Base-by-base conservation (phyloP, 2,797 vertebrate genomes). In the Enteromius mattozi region DNA sequence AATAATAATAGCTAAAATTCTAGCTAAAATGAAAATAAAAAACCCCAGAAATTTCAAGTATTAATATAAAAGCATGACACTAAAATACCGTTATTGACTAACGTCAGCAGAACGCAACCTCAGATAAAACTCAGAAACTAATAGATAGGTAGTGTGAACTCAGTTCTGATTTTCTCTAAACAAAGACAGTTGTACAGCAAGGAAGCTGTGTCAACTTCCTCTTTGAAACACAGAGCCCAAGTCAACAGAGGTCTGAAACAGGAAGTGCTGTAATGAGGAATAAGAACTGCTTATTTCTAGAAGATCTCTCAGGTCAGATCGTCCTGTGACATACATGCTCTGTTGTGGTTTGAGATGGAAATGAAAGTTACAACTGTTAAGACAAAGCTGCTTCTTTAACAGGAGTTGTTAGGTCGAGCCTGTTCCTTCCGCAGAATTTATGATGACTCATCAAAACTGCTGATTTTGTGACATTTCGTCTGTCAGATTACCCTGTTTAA, bases 121-220 rank as follows among this genome's bases (percentile, higher is more conserved):
- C 33, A 33, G 33, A 33, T 7, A 7, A 37, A 37, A 16, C 27
- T 33, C 27, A 16, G 6, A 17, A 65, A 33, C 33, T 66, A 49
- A 14, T 35, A 33, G 35, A 51, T 59, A 37, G 13, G 13, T 35
- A 40, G 21, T 33, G 10, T 33, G 27, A n/a, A 24, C 12, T 9
- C 35, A 74, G 19, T 82, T 89, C 63, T 49, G 33, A 68, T 74
- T 79, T 33, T 63, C 12, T 47, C 35, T 71, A 51, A 83, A 83
- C 74, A 89, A 83, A 54, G 51, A 54, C 61, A 74, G 81, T 83
- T 42, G 78, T 80, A 65, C 24, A 68, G 1, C 16, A 33, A 89
- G 81, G 81, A 81, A 84, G 56, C 35, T 2, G 8, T 83, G 33
- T 66, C 40, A 72, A 82, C 86, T 86, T 90, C 89, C 85, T 84